Conservation (phyloP, 1,140 invertebrate genomes). For the Tribolium madens region DNA sequence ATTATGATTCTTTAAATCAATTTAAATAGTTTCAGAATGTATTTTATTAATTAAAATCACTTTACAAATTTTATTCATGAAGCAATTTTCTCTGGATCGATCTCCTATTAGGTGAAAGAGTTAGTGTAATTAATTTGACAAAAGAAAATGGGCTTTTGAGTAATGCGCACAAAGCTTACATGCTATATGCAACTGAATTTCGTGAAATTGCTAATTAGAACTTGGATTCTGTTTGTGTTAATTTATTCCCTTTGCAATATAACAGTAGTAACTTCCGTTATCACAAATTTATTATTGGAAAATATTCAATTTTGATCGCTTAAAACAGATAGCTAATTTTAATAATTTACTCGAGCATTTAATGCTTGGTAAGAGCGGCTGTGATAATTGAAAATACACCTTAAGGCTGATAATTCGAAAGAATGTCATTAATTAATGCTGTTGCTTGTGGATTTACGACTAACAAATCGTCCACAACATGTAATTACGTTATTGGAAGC, state of each 20-base stretch:
- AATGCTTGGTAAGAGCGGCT: background rate
- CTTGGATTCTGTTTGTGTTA: background rate
- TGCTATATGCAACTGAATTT: background rate
- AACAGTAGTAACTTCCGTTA: background rate
- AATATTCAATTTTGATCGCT: conserved; percentile 1
- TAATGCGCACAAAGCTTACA: background rate
- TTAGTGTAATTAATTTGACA: background rate
- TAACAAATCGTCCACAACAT: conserved; percentile 33
- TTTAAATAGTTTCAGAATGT: no score
- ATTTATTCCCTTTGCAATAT: background rate
- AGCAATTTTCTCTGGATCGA: background rate
- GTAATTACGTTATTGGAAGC: conserved; percentile 38
- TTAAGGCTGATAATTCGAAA: conserved; percentile 24
- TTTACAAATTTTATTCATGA: no score
- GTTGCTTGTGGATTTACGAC: conserved; percentile 36
- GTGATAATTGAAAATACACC: conserved; percentile 37
- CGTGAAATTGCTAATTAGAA: background rate
- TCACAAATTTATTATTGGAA: background rate
- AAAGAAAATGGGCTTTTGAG: background rate
- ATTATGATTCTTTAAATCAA: no score
- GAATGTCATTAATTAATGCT: conserved; percentile 27
- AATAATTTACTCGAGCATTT: background rate
- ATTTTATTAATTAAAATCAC: no score
- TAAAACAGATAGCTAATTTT: background rate
- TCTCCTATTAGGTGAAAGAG: background rate